Evolutionary conservation across 2,113 vertebrate species (phyloP).

Genomic region (Scomber japonicus): DNA sequence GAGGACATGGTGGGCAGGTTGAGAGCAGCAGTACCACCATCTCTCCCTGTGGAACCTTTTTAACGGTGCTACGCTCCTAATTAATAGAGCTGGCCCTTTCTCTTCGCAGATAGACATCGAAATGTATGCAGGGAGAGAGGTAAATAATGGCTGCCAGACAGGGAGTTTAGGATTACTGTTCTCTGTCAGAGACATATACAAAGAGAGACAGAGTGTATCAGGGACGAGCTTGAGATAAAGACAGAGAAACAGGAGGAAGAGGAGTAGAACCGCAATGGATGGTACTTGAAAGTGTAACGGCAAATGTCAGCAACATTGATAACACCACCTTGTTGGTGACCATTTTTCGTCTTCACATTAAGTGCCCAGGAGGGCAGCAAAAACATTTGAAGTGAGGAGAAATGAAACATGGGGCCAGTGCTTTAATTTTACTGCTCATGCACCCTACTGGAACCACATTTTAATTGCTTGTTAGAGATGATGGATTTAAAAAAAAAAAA

Average conservation of each 20-base stretch:
- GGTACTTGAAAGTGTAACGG: conserved; percentile 46
- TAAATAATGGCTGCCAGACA: conserved; percentile 49
- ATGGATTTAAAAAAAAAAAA: conserved; percentile 17
- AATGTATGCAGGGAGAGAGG: conserved; percentile 33
- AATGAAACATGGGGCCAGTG: conserved; percentile 38
- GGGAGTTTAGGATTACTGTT: conserved; percentile 26
- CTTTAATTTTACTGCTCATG: conserved; percentile 32
- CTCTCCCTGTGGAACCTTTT: conserved; percentile 63
- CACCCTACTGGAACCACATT: conserved; percentile 18
- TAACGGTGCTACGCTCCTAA: conserved; percentile 55
- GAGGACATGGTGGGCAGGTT: conserved; percentile 71
- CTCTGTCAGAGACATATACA: background rate
- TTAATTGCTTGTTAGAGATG: conserved; percentile 49
- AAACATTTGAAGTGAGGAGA: conserved; percentile 24
- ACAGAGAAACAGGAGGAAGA: background rate
- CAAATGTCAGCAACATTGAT: conserved; percentile 68
- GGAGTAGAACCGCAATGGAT: conserved; percentile 8
- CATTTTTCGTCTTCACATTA: conserved; percentile 42
- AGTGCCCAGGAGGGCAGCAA: conserved; percentile 24
- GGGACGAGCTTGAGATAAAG: conserved; percentile 2
- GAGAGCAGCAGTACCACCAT: conserved; percentile 49
- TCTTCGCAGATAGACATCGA: conserved; percentile 40
- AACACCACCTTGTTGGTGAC: conserved; percentile 49
- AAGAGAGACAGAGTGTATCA: conserved; percentile 17
- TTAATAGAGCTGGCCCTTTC: conserved; percentile 62